phyloP scores from a whole-genome alignment of 2,113 vertebrate genomes.

The Forbesichthys papilliferus region DNA sequence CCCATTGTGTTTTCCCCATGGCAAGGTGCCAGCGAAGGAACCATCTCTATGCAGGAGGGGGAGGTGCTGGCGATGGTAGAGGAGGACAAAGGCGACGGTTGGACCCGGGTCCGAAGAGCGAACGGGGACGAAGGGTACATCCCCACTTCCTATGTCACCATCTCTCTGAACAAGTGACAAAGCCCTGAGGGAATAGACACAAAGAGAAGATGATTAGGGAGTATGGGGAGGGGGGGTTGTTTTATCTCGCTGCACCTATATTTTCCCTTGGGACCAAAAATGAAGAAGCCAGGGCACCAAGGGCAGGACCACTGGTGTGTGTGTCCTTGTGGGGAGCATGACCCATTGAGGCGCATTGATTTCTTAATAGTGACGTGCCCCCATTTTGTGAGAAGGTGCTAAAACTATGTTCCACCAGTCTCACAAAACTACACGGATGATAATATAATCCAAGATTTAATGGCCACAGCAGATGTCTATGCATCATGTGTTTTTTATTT shows the following conservation, averaged over 20 bases:
- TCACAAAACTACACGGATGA: conserved; percentile 16
- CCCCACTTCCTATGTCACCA: conserved; percentile 86
- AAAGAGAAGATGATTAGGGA: not conserved
- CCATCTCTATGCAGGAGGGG: conserved; percentile 87
- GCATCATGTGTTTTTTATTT: conserved; percentile 14
- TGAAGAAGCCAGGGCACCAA: conserved; percentile 31
- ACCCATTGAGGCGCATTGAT: conserved; percentile 29
- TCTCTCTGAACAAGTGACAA: conserved; percentile 75
- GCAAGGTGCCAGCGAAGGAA: conserved; percentile 88
- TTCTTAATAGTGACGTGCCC: conserved; percentile 23
- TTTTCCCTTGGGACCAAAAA: conserved; percentile 35
- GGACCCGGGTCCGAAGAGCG: conserved; percentile 84
- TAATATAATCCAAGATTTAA: conserved; percentile 20
- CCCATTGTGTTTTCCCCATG: not conserved
- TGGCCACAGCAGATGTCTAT: conserved; percentile 18
- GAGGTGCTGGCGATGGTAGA: conserved; percentile 85
- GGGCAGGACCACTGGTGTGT: conserved; percentile 29
- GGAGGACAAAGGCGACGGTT: conserved; percentile 89
- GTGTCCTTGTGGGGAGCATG: conserved; percentile 24
- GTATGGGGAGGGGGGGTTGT: not conserved
- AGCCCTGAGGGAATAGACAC: not conserved
- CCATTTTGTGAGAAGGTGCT: conserved; percentile 26
- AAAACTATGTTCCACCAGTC: conserved; percentile 14
- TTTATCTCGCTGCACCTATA: not conserved
- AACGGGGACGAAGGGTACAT: conserved; percentile 89